phyloP scores from a whole-genome alignment of 30 jellyfish, hydroid and myxozoan genomes.

The Cassiopea xamachana region DNA sequence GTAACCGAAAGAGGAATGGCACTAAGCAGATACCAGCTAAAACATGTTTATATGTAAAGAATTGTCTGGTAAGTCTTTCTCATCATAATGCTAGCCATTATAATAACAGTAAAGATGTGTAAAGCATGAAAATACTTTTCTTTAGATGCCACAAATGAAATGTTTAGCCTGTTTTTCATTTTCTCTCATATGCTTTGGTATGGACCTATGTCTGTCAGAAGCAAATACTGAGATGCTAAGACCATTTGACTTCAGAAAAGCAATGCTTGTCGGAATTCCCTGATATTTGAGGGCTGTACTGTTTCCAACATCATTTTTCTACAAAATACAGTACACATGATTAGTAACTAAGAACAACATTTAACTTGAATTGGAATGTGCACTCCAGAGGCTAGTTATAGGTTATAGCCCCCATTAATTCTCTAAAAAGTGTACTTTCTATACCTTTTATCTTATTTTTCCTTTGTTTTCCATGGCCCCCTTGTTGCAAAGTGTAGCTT shows the following conservation, averaged over 20 bases:
- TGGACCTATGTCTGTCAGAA: background rate
- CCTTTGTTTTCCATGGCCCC: background rate
- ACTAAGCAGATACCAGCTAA: too few species aligned
- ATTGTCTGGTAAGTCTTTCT: too few species aligned
- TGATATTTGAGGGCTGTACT: background rate
- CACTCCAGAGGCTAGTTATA: background rate
- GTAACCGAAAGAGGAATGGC: too few species aligned
- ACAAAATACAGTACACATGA: background rate
- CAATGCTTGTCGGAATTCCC: background rate
- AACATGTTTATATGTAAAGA: too few species aligned
- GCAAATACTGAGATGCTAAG: too few species aligned
- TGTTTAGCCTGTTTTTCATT: conserved; percentile 7
- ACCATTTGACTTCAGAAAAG: background rate
- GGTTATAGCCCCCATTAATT: background rate
- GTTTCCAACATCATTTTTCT: background rate
- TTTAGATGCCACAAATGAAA: conserved; percentile 67
- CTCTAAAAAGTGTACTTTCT: too few species aligned
- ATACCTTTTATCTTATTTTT: background rate
- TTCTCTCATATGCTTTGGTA: conserved; percentile 49
- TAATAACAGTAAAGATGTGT: too few species aligned
- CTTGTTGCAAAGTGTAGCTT: background rate
- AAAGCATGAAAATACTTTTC: conserved; percentile 33
- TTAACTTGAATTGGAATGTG: background rate
- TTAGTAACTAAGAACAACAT: background rate
- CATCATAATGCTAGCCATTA: too few species aligned